Conservation (phyloP, 1,140 invertebrate genomes). For the Thaumatotibia leucotreta region DNA sequence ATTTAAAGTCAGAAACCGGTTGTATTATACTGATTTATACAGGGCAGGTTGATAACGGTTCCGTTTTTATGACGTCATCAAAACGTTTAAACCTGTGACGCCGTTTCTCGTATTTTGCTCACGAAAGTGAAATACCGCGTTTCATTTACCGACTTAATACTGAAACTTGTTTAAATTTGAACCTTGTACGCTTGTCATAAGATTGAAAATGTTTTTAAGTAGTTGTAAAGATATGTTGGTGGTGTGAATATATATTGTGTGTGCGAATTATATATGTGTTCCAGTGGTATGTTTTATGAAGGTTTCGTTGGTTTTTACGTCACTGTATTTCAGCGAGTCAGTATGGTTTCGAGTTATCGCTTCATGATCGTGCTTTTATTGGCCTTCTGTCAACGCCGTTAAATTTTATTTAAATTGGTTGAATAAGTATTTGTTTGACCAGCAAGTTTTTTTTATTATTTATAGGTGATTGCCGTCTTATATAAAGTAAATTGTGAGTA, state of each 20-base stretch:
- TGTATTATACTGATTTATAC: slow-evolving; percentile 26
- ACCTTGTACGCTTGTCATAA: background rate
- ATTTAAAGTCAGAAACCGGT: slow-evolving; percentile 18
- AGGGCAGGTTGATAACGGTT: slow-evolving; percentile 39
- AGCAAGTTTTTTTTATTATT: no score
- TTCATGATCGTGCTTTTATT: background rate
- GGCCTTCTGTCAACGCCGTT: background rate
- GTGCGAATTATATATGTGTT: slow-evolving; percentile 1
- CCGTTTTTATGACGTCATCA: slow-evolving; percentile 51
- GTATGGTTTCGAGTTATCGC: slow-evolving; percentile 4
- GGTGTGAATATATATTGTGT: background rate
- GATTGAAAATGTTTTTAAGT: background rate
- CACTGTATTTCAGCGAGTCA: background rate
- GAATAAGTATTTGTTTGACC: background rate
- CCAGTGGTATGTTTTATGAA: slow-evolving; percentile 1
- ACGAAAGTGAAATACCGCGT: slow-evolving; percentile 19
- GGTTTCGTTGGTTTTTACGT: slow-evolving; percentile 5
- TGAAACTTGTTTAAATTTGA: background rate
- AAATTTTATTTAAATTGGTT: slow-evolving; percentile 2
- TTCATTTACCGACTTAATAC: background rate
- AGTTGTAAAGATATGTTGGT: background rate
- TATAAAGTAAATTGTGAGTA: no score
- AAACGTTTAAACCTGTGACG: slow-evolving; percentile 44
- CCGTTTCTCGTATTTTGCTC: slow-evolving; percentile 32
- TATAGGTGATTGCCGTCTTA: no score